Evolutionary conservation across 2,797 vertebrate genomes (phyloP), one percentile per base, ranked within the genome.

Genomic region (Cynopterus sphinx): DNA sequence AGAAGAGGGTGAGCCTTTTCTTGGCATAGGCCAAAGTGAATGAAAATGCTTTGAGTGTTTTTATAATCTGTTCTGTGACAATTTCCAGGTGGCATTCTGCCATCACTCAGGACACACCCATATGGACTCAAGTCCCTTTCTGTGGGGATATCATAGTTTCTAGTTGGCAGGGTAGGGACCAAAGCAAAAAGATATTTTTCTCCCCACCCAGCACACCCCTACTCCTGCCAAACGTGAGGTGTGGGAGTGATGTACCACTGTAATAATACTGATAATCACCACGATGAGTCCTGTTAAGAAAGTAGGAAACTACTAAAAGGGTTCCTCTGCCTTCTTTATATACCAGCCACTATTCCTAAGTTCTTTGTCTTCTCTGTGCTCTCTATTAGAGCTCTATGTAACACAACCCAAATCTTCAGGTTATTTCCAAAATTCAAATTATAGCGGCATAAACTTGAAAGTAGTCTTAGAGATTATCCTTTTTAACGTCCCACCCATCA

Each of bases 1-100:
- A 94, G 73, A 88, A 67, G 88, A 79, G 94, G 88, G 78, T 8
- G 74, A 73, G 85, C 88, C 87, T 91, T 93, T 94, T 96, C 96
- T 96, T 96, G 95, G 95, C 94, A 17, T 55, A 16, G 78, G 46
- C 43, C 41, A 61, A 95, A 94, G 91, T 95, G 97, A 97, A 96
- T 96, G 97, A 93, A 97, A 96, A 91, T 90, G 41, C 91, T 91
- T 65, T 21, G 61, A 93, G 67, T 94, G 96, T 83, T 96, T 33
- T 94, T 90, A 77, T 87, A 95, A 91, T 93, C 95, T 92, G 4
- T 59, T 87, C 90, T 78, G 90, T 73, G 94, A 85, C 65, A 9
- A 75, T 84, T 95, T 96, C 95, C 96, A 93, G 91, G 84, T 93
- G 95, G 96, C 96, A 73, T 96, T 82, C 91, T 96, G 95, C 97